A percentile compares a stretch with the other conserved stretches of the same genome.
Evolutionary conservation across 2,797 vertebrate genomes (phyloP).

Genomic region (Myripristis murdjan): DNA sequence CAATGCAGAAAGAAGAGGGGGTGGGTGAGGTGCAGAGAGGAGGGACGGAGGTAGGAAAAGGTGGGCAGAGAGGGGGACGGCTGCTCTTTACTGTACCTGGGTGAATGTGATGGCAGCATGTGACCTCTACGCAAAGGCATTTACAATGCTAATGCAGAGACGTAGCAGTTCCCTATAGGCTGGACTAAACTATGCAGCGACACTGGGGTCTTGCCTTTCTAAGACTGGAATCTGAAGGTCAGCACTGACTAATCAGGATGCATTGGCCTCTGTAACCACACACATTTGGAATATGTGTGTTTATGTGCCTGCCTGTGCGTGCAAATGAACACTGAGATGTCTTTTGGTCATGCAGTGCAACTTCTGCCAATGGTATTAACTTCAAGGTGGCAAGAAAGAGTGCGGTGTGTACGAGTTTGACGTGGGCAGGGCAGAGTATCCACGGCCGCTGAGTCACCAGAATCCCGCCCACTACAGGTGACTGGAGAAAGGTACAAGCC

Average conservation of each 20-base stretch:
- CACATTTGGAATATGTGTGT: neutral
- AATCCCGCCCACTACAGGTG: neutral
- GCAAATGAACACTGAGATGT: neutral
- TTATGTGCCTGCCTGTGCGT: neutral
- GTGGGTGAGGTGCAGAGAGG: neutral
- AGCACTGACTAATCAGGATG: constrained; percentile 20
- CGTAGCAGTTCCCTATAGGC: constrained; percentile 24
- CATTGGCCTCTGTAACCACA: constrained; percentile 1
- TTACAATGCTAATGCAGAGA: constrained; percentile 40
- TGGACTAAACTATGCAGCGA: constrained; percentile 43
- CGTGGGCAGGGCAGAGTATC: neutral
- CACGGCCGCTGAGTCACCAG: neutral
- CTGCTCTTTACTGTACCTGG: constrained; percentile 31
- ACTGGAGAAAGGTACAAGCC: neutral
- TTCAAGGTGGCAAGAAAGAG: constrained; percentile 15
- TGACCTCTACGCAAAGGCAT: constrained; percentile 40
- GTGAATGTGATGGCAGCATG: constrained; percentile 12
- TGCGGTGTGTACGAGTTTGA: neutral
- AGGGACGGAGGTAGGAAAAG: neutral
- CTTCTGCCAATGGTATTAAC: constrained; percentile 6
- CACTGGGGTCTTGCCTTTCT: constrained; percentile 25
- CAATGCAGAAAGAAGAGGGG: constrained; percentile 5
- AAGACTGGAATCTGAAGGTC: constrained; percentile 40
- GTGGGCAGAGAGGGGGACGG: constrained; percentile 28
- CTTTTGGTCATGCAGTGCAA: neutral